These are phyloP conservation scores for Microcebus tavaratra DNA, from an alignment of 2,113 vertebrate species.

Conservation along the genomic window DNA sequence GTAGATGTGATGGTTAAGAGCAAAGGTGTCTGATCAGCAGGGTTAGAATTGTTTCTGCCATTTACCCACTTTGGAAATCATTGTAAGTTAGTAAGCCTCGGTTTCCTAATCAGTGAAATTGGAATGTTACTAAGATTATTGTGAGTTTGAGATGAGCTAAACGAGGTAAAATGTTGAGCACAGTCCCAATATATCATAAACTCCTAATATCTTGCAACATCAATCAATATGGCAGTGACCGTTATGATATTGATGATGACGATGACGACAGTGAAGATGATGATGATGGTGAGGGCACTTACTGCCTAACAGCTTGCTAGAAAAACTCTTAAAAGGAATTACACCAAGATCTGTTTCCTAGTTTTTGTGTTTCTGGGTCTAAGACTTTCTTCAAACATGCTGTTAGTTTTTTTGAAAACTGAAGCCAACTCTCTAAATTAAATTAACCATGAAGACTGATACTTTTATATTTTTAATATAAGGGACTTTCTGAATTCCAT, in stretches of 20 bases:
- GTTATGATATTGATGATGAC: background rate
- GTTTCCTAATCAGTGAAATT: background rate
- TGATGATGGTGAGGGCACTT: background rate
- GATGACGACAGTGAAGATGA: rapidly evolving
- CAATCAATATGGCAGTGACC: rapidly evolving
- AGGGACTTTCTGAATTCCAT: background rate
- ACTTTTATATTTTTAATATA: background rate
- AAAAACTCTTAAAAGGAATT: background rate
- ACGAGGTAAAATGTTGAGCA: no score
- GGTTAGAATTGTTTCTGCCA: background rate
- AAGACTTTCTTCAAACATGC: background rate
- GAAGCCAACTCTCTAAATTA: background rate
- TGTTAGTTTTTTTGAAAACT: background rate
- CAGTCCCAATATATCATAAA: rapidly evolving
- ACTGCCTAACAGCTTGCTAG: background rate
- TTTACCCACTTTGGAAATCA: background rate
- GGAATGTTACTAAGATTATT: background rate
- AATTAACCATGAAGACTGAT: background rate
- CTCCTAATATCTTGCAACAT: rapidly evolving
- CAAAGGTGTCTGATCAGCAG: rapidly evolving
- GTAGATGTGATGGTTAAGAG: background rate
- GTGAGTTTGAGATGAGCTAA: background rate
- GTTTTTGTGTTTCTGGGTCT: background rate
- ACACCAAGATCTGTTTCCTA: background rate
- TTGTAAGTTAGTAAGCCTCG: background rate